Evolutionary conservation across 2,888 invertebrate genomes (phyloP).

Genomic region (Plagiodera versicolora): DNA sequence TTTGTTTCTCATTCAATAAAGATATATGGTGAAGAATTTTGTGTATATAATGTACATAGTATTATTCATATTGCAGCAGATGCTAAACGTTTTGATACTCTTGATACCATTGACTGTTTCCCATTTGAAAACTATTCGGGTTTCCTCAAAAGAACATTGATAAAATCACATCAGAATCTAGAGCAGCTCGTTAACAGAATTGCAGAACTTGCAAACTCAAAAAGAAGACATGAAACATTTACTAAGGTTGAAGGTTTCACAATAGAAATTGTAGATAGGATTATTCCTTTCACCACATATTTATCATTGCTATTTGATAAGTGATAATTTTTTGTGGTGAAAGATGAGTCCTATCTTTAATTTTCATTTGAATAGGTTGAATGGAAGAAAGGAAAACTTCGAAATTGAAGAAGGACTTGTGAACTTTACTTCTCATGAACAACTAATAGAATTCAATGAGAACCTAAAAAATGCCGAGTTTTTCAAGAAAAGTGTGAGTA

Average conservation of each 20-base stretch:
- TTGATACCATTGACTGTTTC: constrained; percentile 26
- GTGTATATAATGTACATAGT: constrained; percentile 26
- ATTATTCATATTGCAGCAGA: constrained; percentile 27
- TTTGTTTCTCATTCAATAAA: constrained; percentile 23
- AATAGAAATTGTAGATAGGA: too few relatives aligned
- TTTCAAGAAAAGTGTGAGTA: background rate
- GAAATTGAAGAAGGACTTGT: background rate
- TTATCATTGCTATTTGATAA: background rate
- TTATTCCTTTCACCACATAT: background rate
- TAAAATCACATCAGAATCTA: constrained; percentile 27
- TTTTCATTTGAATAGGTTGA: background rate
- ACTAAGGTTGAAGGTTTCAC: too few relatives aligned
- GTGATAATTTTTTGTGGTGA: background rate
- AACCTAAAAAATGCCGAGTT: background rate
- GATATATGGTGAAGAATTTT: constrained; percentile 24
- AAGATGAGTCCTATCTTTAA: background rate
- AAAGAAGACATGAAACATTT: too few relatives aligned
- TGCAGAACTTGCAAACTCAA: constrained; percentile 8
- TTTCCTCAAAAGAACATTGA: constrained; percentile 20
- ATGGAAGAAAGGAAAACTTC: background rate
- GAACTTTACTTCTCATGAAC: background rate
- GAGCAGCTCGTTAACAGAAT: constrained; percentile 24
- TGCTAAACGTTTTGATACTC: constrained; percentile 21
- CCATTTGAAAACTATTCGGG: constrained; percentile 26
- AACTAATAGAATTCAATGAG: background rate